Evolutionary conservation across 2,888 invertebrate species (phyloP).

Genomic region (Carterocephalus palaemon): DNA sequence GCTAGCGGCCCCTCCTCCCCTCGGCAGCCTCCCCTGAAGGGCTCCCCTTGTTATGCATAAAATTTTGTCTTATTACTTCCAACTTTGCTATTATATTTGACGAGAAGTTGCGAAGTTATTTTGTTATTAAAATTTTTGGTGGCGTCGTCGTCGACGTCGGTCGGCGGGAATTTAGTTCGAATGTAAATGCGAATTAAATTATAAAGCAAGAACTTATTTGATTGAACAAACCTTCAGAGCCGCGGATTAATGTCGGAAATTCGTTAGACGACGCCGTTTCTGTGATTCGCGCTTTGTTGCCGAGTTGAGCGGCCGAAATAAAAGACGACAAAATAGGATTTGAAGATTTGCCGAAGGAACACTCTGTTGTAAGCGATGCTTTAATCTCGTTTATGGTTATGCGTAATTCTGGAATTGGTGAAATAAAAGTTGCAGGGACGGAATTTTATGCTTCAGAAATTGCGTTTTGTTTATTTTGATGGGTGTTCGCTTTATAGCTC

Average conservation of each 20-base stretch:
- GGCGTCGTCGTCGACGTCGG: constrained; percentile 42
- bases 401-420: constrained; percentile 26
- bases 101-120: constrained; percentile 76
- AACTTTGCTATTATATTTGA: constrained; percentile 78
- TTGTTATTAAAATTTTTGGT: constrained; percentile 78
- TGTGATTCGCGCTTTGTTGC: constrained; percentile 50
- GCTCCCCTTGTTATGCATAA: constrained; percentile 77
- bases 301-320: constrained; percentile 33
- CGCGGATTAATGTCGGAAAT: constrained; percentile 66
- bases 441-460: constrained; percentile 11
- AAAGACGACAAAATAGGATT: constrained; percentile 42
- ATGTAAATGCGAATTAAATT: constrained; percentile 74
- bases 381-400: constrained; percentile 34
- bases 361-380: constrained; percentile 34
- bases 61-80: constrained; percentile 78
- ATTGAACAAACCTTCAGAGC: constrained; percentile 70
- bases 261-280: constrained; percentile 40
- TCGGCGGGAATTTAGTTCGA: constrained; percentile 57
- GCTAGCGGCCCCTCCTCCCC: constrained; percentile 57
- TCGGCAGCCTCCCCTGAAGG: constrained; percentile 31
- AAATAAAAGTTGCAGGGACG: constrained; percentile 27
- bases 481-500: neutral
- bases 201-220: constrained; percentile 73
- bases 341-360: constrained; percentile 28
- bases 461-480: constrained; percentile 6